Conservation (phyloP, 2,888 invertebrate genomes). For the Portevinia maculata region DNA sequence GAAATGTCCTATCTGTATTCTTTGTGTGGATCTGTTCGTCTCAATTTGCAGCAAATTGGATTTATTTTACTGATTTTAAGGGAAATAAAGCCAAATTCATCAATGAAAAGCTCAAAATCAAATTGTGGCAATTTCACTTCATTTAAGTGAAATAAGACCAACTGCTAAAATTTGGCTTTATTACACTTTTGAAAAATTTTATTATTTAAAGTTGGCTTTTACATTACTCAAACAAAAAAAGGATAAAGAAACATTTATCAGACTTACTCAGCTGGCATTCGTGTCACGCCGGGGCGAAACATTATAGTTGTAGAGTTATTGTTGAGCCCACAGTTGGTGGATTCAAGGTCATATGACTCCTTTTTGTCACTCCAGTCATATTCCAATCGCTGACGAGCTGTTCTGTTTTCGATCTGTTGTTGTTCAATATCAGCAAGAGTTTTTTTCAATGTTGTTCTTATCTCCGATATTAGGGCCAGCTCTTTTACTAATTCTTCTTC, state of each 20-base stretch:
- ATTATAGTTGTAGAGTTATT: conserved; percentile 88
- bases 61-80: no score
- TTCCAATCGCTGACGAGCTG: conserved; percentile 92
- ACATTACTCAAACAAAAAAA: no score
- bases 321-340: conserved; percentile 87
- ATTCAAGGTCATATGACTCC: conserved; percentile 90
- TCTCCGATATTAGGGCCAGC: conserved; percentile 88
- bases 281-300: conserved; percentile 91
- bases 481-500: conserved; percentile 91
- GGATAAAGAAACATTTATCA: neutral
- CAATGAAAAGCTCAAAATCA: no score
- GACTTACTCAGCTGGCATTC: conserved; percentile 89
- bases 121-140: no score
- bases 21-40: no score
- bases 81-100: no score
- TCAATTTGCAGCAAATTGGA: no score
- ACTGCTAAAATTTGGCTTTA: no score
- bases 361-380: conserved; percentile 96
- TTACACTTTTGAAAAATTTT: no score
- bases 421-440: conserved; percentile 87
- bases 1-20: no score
- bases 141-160: no score
- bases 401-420: conserved; percentile 89
- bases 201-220: no score
- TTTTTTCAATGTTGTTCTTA: conserved; percentile 85